Evolutionary conservation across 1,140 invertebrate species (phyloP).

Genomic region (Microplitis mediator): DNA sequence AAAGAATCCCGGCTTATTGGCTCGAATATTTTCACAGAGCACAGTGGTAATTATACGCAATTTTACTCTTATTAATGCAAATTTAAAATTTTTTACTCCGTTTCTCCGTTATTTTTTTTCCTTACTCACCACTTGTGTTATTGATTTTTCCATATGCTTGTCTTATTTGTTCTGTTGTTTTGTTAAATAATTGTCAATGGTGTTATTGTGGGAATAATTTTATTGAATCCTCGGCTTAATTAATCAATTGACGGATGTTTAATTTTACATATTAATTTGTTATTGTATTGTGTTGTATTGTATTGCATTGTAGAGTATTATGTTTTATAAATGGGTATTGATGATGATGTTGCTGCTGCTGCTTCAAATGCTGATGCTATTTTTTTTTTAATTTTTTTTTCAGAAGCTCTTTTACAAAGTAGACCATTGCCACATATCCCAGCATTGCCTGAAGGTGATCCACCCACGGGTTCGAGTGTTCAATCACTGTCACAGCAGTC

Average conservation of each 20-base stretch:
- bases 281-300: background rate
- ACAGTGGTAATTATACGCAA: conserved; percentile 72
- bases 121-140: conserved; percentile 3
- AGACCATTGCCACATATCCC: conserved; percentile 89
- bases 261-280: conserved; percentile 7
- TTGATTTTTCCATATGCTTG: conserved; percentile 15
- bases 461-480: conserved; percentile 59
- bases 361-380: conserved; percentile 4
- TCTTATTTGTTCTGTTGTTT: conserved; percentile 19
- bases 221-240: conserved; percentile 14
- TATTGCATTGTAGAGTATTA: background rate
- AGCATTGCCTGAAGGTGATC: conserved; percentile 72
- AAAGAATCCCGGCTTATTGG: conserved; percentile 81
- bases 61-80: conserved; percentile 6
- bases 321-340: background rate
- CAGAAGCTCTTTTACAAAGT: conserved; percentile 91
- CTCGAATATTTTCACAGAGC: conserved; percentile 89
- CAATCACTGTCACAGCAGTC: conserved; percentile 56
- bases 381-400: conserved; percentile 52
- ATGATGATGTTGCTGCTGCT: no score
- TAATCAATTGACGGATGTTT: conserved; percentile 15
- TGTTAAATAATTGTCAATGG: conserved; percentile 9
- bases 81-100: background rate
- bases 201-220: background rate
- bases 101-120: background rate